Conservation (phyloP, 2,888 invertebrate genomes). For the Trissoscelio sp. region DNA sequence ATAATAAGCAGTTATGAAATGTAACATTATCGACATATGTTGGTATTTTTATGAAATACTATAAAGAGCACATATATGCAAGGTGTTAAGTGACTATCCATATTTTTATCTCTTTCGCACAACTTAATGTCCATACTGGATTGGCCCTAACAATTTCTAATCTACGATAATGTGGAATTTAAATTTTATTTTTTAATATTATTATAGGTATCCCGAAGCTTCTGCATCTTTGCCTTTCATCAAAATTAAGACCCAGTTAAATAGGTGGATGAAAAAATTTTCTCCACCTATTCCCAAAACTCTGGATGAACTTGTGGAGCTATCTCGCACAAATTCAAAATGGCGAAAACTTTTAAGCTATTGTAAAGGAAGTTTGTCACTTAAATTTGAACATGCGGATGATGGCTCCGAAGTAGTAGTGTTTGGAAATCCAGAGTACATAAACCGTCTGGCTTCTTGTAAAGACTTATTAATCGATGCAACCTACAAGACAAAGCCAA, state of each 20-base stretch:
- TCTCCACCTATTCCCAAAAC: conserved; percentile 3
- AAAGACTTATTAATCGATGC: conserved; percentile 7
- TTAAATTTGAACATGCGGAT: not conserved
- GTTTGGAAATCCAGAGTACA: conserved; percentile 13
- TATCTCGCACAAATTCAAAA: not conserved
- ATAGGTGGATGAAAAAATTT: conserved; percentile 7
- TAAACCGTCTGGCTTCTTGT: not conserved
- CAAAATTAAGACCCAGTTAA: not conserved
- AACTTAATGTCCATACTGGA: too few relatives aligned
- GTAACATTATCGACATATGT: too few relatives aligned
- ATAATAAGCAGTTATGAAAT: too few relatives aligned
- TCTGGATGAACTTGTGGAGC: not conserved
- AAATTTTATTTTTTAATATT: not conserved
- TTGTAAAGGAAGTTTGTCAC: not conserved
- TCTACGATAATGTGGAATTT: too few relatives aligned
- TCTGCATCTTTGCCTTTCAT: not conserved
- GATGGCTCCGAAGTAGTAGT: conserved; percentile 8
- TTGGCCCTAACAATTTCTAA: too few relatives aligned
- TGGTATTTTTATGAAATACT: too few relatives aligned
- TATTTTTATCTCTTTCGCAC: too few relatives aligned
- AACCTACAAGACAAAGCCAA: conserved; percentile 9
- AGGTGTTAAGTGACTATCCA: too few relatives aligned
- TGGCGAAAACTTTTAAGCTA: not conserved
- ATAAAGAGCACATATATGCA: too few relatives aligned
- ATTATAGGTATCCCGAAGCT: conserved; percentile 18